Conservation (phyloP, 2,113 vertebrate genomes). For the Caranx melampygus region DNA sequence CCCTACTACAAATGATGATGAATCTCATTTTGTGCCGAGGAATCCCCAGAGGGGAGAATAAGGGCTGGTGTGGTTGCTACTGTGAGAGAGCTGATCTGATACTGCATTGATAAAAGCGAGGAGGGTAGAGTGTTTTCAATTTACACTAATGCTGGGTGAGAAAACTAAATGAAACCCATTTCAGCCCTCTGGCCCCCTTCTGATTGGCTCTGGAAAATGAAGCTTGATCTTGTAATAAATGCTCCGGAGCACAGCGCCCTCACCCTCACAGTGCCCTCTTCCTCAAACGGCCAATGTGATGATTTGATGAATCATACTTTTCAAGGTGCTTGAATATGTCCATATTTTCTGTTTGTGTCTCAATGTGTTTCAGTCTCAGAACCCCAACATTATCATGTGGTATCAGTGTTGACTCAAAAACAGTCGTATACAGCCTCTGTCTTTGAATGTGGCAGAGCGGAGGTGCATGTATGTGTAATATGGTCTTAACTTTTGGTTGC, state of each 20-base stretch:
- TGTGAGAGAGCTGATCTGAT: slow-evolving; percentile 63
- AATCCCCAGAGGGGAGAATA: slow-evolving; percentile 62
- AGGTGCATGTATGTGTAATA: slow-evolving; percentile 81
- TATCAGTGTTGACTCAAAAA: slow-evolving; percentile 82
- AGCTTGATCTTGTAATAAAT: slow-evolving; percentile 68
- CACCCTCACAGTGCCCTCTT: slow-evolving; percentile 61
- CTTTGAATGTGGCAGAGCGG: slow-evolving; percentile 83
- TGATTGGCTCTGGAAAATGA: slow-evolving; percentile 72
- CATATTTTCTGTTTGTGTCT: slow-evolving; percentile 73
- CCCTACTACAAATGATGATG: slow-evolving; percentile 81
- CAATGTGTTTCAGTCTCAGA: slow-evolving; percentile 73
- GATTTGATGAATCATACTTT: slow-evolving; percentile 84
- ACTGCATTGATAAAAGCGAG: slow-evolving; percentile 64
- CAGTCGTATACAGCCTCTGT: slow-evolving; percentile 77
- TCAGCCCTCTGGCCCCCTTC: slow-evolving; percentile 59
- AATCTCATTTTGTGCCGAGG: slow-evolving; percentile 81
- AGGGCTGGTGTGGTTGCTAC: slow-evolving; percentile 63
- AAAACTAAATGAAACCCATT: slow-evolving; percentile 71
- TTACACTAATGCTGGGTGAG: slow-evolving; percentile 65
- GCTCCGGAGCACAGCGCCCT: slow-evolving; percentile 49
- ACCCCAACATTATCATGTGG: slow-evolving; percentile 75
- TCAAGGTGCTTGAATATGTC: slow-evolving; percentile 79
- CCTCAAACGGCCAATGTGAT: slow-evolving; percentile 75
- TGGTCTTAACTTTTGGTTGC: slow-evolving; percentile 80
- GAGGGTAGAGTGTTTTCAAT: slow-evolving; percentile 69